phyloP scores from a whole-genome alignment of 1,140 invertebrate genomes.

The Zaprionus ornatus region DNA sequence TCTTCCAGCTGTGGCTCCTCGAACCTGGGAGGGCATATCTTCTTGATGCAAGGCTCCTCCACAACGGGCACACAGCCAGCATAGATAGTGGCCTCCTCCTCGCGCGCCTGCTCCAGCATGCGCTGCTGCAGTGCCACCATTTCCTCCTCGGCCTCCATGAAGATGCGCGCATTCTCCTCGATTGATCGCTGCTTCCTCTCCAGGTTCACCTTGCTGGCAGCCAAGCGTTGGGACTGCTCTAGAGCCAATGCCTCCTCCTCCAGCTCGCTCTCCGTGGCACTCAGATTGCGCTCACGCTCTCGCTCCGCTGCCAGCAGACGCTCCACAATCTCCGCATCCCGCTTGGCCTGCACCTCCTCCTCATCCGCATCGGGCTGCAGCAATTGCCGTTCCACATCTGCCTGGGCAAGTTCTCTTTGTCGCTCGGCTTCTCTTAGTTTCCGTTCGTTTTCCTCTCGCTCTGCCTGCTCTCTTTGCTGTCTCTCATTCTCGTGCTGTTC shows the following conservation, averaged over 20 bases:
- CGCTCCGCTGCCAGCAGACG: conserved; percentile 65
- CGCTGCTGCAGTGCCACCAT: conserved; percentile 75
- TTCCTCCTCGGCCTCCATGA: conserved; percentile 79
- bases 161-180: conserved; percentile 75
- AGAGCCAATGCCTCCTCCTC: conserved; percentile 62
- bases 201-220: conserved; percentile 44
- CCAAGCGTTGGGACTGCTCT: conserved; percentile 50
- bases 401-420: conserved; percentile 34
- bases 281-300: conserved; percentile 56
- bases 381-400: conserved; percentile 36
- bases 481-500: conserved; percentile 29
- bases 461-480: background rate
- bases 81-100: conserved; percentile 50
- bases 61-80: conserved; percentile 61
- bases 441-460: conserved; percentile 15
- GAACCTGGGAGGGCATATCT: conserved; percentile 55
- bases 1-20: conserved; percentile 25
- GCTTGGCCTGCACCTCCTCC: conserved; percentile 33
- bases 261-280: conserved; percentile 66
- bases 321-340: conserved; percentile 68
- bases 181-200: conserved; percentile 68
- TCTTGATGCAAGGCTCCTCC: conserved; percentile 70
- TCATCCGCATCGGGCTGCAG: conserved; percentile 40
- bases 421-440: conserved; percentile 20
- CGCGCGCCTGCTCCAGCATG: conserved; percentile 44